Base-by-base conservation (phyloP, 1,140 invertebrate species). In the Drosophila parvula region DNA sequence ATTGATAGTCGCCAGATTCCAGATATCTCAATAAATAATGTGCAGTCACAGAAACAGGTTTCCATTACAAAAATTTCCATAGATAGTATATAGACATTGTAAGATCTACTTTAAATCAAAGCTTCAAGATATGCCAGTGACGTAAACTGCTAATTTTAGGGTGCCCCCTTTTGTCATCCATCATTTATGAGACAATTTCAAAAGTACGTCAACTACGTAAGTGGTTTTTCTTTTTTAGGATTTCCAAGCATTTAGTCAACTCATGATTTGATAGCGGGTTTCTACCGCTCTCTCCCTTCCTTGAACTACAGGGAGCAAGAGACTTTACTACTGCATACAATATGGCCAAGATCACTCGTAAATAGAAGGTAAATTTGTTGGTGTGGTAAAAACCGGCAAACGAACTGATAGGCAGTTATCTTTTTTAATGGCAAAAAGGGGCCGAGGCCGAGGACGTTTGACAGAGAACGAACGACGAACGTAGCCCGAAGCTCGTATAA, bases 341-440 rank as follows among this genome's bases (percentile, higher is more conserved):
- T 55, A 67, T 70, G 50, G 63, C 28, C 27, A 58, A 48, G 51
- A 71, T 71, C 64, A 56, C 36, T 68, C 44, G 43, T 48, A 57
- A 70, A 71, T 69, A 10, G 50, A 28, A 12, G 34, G 51, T 51
- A 36, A 71, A 40, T 56, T n/a, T 4, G 27, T 40, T 58, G 36
- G 16, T 48, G 36, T 41, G 69, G 69, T 71, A 71, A 73, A 67
- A 58, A 69, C 69, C 22, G 10, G 51, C 51, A n/a, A 51, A 18
- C 30, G 11, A 10, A n/a, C 65, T 59, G 69, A 73, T 73, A 59
- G 44, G 22, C 51, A 71, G 69, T 59, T 73, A 73, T 71, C 69
- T 70, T 50, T 38, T 68, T 36, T 36, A 55, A 38, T 68, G 63
- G 32, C 34, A 45, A 27, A 27, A 30, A n/a, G 28, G 61, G 22